Conservation (phyloP, 2,113 vertebrate species). For the Oncorhynchus kisutch region DNA sequence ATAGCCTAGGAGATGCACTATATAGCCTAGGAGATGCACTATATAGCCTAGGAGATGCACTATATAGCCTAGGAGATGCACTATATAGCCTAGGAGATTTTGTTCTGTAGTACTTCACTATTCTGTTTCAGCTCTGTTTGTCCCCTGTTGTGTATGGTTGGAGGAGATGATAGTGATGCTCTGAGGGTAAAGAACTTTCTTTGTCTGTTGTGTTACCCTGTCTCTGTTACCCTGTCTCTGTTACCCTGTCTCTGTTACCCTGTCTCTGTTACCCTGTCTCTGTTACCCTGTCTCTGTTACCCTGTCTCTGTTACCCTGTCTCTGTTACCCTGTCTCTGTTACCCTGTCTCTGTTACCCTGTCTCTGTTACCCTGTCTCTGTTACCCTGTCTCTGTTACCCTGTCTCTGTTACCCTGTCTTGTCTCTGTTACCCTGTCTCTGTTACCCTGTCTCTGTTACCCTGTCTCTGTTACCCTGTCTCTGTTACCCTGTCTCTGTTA, state of each 20-base stretch:
- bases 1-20: conserved; percentile 33
- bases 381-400: no score
- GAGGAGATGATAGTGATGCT: neutral
- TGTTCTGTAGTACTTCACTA: no score
- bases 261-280: no score
- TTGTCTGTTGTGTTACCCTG: neutral
- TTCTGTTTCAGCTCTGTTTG: neutral
- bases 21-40: conserved; percentile 31
- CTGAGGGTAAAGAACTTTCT: neutral
- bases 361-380: neutral
- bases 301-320: no score
- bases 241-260: no score
- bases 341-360: neutral
- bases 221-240: neutral
- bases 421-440: no score
- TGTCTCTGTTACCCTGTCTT: no score
- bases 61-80: conserved; percentile 34
- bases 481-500: no score
- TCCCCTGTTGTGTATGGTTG: neutral
- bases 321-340: neutral
- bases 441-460: no score
- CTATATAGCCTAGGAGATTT: conserved; percentile 13
- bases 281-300: no score
- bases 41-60: conserved; percentile 33
- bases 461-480: no score